phyloP scores from a whole-genome alignment of 1,140 invertebrate species.

The Metaphire vulgaris region DNA sequence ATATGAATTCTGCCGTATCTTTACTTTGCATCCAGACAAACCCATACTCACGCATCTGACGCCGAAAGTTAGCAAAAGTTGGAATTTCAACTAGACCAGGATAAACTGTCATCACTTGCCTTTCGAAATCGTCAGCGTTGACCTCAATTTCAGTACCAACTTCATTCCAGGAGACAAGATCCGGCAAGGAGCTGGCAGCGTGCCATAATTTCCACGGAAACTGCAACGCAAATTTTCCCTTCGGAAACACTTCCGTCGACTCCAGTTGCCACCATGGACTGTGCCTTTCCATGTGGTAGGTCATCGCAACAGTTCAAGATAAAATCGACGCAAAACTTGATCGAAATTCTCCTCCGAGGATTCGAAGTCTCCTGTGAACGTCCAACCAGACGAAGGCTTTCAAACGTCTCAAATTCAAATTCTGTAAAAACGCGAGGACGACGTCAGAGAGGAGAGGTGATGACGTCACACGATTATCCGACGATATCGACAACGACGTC shows the following conservation, averaged over 20 bases:
- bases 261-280: not conserved
- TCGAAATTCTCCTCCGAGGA: not conserved
- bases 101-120: constrained; percentile 13
- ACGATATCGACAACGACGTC: too few relatives aligned
- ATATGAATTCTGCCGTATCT: constrained; percentile 15
- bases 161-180: not conserved
- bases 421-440: too few relatives aligned
- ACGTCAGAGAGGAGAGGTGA: too few relatives aligned
- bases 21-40: constrained; percentile 19
- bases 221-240: not conserved
- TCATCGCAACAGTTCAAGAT: constrained; percentile 15
- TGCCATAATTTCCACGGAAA: constrained; percentile 17
- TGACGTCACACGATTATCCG: too few relatives aligned
- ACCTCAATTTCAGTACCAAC: constrained; percentile 4
- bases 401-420: too few relatives aligned
- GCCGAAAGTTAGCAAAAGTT: constrained; percentile 26
- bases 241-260: too few relatives aligned
- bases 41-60: constrained; percentile 26
- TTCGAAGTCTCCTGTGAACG: too few relatives aligned
- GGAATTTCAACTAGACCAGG: constrained; percentile 22
- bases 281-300: constrained; percentile 1
- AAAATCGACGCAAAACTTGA: not conserved
- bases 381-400: too few relatives aligned
- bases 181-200: not conserved
- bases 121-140: constrained; percentile 4